Evolutionary conservation across 2,797 vertebrate genomes (phyloP), one percentile per base, ranked within the genome.

Genomic region (Acestrorhynchus altus): DNA sequence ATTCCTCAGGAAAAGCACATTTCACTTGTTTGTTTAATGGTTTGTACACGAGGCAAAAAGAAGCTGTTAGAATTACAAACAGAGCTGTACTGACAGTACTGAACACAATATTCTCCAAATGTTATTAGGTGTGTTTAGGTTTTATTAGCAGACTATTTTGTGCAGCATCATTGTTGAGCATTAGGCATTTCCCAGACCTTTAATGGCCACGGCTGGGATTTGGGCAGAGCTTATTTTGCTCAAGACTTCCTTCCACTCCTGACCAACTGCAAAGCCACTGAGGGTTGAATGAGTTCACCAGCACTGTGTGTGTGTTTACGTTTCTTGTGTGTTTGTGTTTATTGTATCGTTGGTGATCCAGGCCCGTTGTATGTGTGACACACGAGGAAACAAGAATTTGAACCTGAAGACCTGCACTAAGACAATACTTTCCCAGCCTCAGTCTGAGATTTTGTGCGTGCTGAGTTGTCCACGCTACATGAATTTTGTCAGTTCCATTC

Each of bases 191-290:
- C 39, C 70, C 57, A 74, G 44, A 13, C 24, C 52, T 59, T 8
- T 12, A 67, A 18, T 11, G 22, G 15, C 44, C 40, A 51, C 2
- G 10, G 39, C 18, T 26, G 18, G 63, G 63, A 56, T 26, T 15
- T 46, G 70, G 52, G 68, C 44, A 35, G 66, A 64, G 24, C 46
- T 51, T 68, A 61, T 72, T 65, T 72, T 81, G 61, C 72, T 52
- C 54, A 67, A n/a, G 54, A 77, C 56, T 81, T 73, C 63, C 79
- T 72, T 76, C 56, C 68, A 71, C n/a, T 46, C 1, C 74, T 59
- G 7, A 69, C 39, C 63, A 52, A 46, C 26, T 52, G 65, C 16
- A 71, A 44, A 40, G 6, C 60, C 42, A 56, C 52, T 54, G 26
- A 70, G 47, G 18, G 65, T 76, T 61, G 18, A 71, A 54, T 35